A percentile compares a stretch with the other conserved stretches of the same genome.
phyloP scores from a whole-genome alignment of 2,888 invertebrate genomes.

The Drosophila mulleri region DNA sequence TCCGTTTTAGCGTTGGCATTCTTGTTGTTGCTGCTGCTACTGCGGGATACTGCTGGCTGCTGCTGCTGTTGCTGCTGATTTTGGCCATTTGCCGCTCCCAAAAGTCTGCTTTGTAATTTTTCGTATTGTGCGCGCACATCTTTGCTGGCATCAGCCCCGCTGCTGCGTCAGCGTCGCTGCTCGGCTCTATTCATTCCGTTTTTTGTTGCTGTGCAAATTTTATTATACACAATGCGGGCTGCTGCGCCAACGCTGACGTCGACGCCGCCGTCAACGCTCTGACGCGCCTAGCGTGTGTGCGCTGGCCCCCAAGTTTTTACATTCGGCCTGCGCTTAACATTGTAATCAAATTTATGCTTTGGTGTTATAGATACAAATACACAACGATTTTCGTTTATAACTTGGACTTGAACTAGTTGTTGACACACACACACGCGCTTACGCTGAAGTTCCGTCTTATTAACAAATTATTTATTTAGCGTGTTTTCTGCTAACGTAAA shows the following conservation, averaged over 20 bases:
- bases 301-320: constrained; percentile 46
- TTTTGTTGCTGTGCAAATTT: constrained; percentile 60
- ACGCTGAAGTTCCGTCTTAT: not conserved
- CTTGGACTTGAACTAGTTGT: not conserved
- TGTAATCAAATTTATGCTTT: constrained; percentile 62
- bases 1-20: constrained; percentile 67
- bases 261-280: constrained; percentile 57
- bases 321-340: constrained; percentile 58
- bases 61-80: constrained; percentile 64
- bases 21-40: constrained; percentile 38
- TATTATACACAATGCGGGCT: constrained; percentile 75
- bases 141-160: constrained; percentile 53
- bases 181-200: constrained; percentile 49
- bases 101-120: constrained; percentile 77
- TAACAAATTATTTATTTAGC: constrained; percentile 4
- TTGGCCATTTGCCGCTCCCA: constrained; percentile 78
- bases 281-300: constrained; percentile 58
- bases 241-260: constrained; percentile 38
- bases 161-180: constrained; percentile 37
- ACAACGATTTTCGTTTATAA: constrained; percentile 9
- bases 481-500: constrained; percentile 6
- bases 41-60: constrained; percentile 12
- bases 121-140: constrained; percentile 77
- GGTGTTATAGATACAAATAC: constrained; percentile 59
- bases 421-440: not conserved